Evolutionary conservation across 2,113 vertebrate species (phyloP).

Genomic region (Procavia capensis): DNA sequence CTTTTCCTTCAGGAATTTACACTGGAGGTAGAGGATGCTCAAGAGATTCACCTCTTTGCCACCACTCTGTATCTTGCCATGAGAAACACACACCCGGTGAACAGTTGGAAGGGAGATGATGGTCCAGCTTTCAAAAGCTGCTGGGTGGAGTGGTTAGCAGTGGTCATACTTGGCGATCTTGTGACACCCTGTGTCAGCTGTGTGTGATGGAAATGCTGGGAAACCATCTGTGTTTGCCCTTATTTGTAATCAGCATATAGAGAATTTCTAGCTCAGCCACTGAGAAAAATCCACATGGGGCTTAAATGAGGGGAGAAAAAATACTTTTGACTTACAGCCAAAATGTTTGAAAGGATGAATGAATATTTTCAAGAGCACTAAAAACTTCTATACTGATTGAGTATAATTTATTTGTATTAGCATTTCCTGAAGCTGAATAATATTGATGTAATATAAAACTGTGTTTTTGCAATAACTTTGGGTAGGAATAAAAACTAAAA

Average conservation of each 20-base stretch:
- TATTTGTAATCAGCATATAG: not conserved
- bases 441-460: too few relatives aligned
- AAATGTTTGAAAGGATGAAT: slow-evolving; percentile 55
- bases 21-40: not conserved
- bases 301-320: not conserved
- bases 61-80: not conserved
- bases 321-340: slow-evolving; percentile 37
- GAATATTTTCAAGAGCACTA: slow-evolving; percentile 36
- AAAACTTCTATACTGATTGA: not conserved
- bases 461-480: too few relatives aligned
- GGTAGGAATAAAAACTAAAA: too few relatives aligned
- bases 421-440: slow-evolving; percentile 41
- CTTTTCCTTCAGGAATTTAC: not conserved
- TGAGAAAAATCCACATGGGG: not conserved
- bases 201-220: not conserved
- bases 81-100: not conserved
- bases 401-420: slow-evolving; percentile 58
- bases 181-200: not conserved
- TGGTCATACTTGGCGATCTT: not conserved
- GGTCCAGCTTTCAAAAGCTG: not conserved
- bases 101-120: not conserved
- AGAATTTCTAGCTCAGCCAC: not conserved
- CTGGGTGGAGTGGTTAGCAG: not conserved
- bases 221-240: not conserved
- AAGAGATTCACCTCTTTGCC: not conserved